Base-by-base conservation (phyloP, 2,113 vertebrate species). In the Megaleporinus macrocephalus region DNA sequence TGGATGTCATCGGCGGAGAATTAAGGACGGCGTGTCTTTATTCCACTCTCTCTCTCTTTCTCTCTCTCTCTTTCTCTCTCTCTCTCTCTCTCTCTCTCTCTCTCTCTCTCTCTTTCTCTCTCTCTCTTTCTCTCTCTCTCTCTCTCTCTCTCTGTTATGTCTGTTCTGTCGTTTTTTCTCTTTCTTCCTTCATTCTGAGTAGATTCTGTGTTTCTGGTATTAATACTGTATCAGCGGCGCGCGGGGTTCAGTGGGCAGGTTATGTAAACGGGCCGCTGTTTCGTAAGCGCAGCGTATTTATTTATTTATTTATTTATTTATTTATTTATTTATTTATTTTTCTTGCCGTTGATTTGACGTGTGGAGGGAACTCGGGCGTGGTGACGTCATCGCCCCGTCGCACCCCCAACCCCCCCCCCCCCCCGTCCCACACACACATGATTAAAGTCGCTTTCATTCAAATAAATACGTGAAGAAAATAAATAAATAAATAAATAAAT, bases 201-300 rank as follows among this genome's bases (percentile, higher is more conserved):
- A n/a, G n/a, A n/a, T n/a, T n/a, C n/a, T n/a, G n/a, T n/a, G n/a
- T n/a, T n/a, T n/a, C n/a, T n/a, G n/a, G n/a, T 47, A 44, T 13
- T 26, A 29, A 11, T 69, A 36, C 36, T 78, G 57, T 53, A 29
- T 51, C 75, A 68, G 36, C 36, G 3, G 3, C 36, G 2, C 22
- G 0, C 7, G 30, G 72, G 57, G 26, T 59, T 51, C 41, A 49
- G 77, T 63, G n/a, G 73, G 36, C 62, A 20, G 65, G 69, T 86
- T 86, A 86, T 74, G 78, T 59, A 87, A 86, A 53, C 3, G 61
- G 24, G 53, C 30, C 2, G 44, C 71, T 80, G 79, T 82, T 87
- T 86, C 16, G 78, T 82, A 77, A 83, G 62, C n/a, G n/a, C n/a
- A n/a, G 30, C 73, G 53, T 22, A 5, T 55, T 27, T 24, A 29